Evolutionary conservation across 2,797 vertebrate genomes (phyloP).

Genomic region (Spinibarbus caldwelli): DNA sequence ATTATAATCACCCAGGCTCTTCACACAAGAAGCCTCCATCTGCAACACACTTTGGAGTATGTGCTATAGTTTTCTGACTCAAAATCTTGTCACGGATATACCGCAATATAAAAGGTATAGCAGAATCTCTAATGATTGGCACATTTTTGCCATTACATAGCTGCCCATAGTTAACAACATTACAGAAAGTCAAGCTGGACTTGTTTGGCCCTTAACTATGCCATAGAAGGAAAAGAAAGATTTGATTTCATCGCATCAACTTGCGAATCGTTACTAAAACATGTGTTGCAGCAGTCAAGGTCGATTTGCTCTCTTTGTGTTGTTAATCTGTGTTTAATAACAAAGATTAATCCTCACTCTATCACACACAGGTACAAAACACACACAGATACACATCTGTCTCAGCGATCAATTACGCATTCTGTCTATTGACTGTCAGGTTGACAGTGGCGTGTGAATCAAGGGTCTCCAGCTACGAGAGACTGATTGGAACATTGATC

Average conservation of each 20-base stretch:
- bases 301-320: conserved; percentile 63
- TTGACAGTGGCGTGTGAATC: conserved; percentile 75
- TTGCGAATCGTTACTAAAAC: neutral
- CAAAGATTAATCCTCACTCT: conserved; percentile 16
- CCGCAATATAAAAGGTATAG: no score
- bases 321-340: conserved; percentile 70
- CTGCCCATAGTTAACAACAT: neutral
- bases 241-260: conserved; percentile 6
- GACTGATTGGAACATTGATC: conserved; percentile 80
- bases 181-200: neutral
- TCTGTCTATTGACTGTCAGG: conserved; percentile 70
- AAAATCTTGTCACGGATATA: neutral
- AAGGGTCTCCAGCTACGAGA: conserved; percentile 68
- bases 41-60: neutral
- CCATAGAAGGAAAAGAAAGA: neutral
- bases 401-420: conserved; percentile 72
- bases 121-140: neutral
- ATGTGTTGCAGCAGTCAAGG: neutral
- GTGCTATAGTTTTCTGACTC: neutral
- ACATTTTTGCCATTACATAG: neutral
- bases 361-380: conserved; percentile 33
- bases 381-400: conserved; percentile 39
- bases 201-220: neutral
- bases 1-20: neutral
- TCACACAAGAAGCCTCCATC: neutral